These are phyloP conservation scores for Podarcis lilfordi DNA, from an alignment of 2,797 vertebrate species.

Conservation along the genomic window DNA sequence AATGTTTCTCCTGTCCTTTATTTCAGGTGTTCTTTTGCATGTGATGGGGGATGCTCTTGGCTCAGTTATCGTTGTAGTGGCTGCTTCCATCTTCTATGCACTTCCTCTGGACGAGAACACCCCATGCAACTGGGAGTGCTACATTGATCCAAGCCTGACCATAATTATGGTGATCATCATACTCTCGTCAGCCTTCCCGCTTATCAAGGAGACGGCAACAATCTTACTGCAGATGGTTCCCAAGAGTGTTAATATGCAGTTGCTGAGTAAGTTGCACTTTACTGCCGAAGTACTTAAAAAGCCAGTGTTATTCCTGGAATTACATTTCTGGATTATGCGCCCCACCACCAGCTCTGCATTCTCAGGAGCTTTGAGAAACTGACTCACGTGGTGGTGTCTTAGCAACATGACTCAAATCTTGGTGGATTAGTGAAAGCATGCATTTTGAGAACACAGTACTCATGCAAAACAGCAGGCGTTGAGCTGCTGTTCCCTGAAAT, in stretches of 20 bases:
- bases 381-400: slow-evolving; percentile 45
- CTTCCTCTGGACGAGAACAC: slow-evolving; percentile 66
- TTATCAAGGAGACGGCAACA: slow-evolving; percentile 84
- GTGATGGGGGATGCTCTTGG: slow-evolving; percentile 88
- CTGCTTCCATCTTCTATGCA: slow-evolving; percentile 84
- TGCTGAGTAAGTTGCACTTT: slow-evolving; percentile 79
- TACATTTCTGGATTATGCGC: slow-evolving; percentile 49
- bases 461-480: slow-evolving; percentile 47
- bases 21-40: slow-evolving; percentile 86
- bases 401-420: slow-evolving; percentile 62
- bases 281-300: slow-evolving; percentile 22
- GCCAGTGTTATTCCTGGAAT: slow-evolving; percentile 51
- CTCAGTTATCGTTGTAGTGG: slow-evolving; percentile 85
- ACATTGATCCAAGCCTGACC: slow-evolving; percentile 87
- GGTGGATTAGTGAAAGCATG: slow-evolving; percentile 66
- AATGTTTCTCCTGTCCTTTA: slow-evolving; percentile 14
- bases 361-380: slow-evolving; percentile 42
- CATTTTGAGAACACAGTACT: slow-evolving; percentile 55
- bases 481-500: slow-evolving; percentile 24
- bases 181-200: slow-evolving; percentile 82
- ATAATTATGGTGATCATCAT: slow-evolving; percentile 86
- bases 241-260: slow-evolving; percentile 74
- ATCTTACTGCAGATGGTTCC: slow-evolving; percentile 88
- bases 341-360: slow-evolving; percentile 44
- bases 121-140: slow-evolving; percentile 87